Conservation (phyloP, 2,113 vertebrate genomes). For the Psittacula cyanocephala region DNA sequence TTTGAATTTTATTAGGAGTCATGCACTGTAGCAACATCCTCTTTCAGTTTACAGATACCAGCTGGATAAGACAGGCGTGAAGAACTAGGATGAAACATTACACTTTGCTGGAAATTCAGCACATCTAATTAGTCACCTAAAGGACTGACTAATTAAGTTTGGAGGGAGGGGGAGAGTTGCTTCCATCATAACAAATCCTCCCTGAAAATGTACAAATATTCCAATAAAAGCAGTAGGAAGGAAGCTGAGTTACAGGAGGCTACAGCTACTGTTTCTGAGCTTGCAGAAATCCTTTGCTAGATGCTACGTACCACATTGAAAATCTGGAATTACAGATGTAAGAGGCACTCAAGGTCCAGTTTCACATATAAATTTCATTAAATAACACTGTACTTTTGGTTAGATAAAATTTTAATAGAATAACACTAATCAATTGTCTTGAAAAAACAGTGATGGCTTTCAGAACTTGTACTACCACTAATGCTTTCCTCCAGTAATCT, state of each 20-base stretch:
- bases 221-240: background rate
- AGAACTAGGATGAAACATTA: slow-evolving; percentile 31
- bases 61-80: background rate
- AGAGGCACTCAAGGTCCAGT: background rate
- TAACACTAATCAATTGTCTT: background rate
- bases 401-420: background rate
- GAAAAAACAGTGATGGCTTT: background rate
- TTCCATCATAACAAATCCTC: slow-evolving; percentile 21
- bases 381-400: background rate
- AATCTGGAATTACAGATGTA: background rate
- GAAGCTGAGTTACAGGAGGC: background rate
- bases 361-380: background rate
- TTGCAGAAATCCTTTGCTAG: background rate
- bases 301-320: background rate
- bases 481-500: background rate
- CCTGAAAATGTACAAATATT: slow-evolving; percentile 10
- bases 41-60: slow-evolving; percentile 36
- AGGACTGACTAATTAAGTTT: slow-evolving; percentile 57
- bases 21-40: background rate
- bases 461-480: background rate
- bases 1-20: slow-evolving; percentile 50
- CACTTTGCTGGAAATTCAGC: slow-evolving; percentile 10
- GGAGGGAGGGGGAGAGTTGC: background rate
- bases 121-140: slow-evolving; percentile 49
- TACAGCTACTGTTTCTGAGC: background rate